Evolutionary conservation across 2,888 invertebrate species (phyloP).

Genomic region (Neocrepidodera transversa): DNA sequence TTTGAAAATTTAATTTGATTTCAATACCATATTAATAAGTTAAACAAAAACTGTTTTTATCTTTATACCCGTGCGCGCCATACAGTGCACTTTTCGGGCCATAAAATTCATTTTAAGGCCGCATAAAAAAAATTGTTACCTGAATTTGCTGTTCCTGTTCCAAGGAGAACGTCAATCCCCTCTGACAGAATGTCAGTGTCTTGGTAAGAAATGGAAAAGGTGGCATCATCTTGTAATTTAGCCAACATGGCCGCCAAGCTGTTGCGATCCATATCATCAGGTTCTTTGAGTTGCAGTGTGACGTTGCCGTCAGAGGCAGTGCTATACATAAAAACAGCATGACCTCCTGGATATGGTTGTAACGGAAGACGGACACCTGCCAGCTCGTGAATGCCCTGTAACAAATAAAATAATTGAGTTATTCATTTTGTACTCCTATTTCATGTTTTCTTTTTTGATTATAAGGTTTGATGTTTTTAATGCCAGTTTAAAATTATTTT

Average conservation of each 20-base stretch:
- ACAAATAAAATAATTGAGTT: no score
- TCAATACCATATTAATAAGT: no score
- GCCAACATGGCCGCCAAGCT: constrained; percentile 62
- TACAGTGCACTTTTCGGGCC: no score
- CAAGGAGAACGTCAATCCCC: constrained; percentile 66
- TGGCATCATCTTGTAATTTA: constrained; percentile 68
- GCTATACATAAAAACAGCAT: constrained; percentile 75
- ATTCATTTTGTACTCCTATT: no score
- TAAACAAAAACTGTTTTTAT: no score
- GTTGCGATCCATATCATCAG: constrained; percentile 61
- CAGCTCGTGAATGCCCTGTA: constrained; percentile 58
- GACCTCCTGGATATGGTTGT: constrained; percentile 65
- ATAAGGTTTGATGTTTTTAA: no score
- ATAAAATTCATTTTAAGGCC: no score
- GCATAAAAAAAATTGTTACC: no score
- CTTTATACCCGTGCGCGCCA: no score
- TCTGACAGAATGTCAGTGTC: constrained; percentile 78
- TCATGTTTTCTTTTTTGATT: no score
- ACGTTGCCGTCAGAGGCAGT: constrained; percentile 71
- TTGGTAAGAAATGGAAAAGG: constrained; percentile 75
- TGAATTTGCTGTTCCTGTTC: constrained; percentile 63
- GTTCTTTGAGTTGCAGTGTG: constrained; percentile 70
- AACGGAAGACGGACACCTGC: constrained; percentile 63
- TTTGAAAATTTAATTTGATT: no score
- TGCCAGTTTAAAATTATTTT: no score